Percentiles rank a stretch among this genome's conserved stretches.
phyloP scores from a whole-genome alignment of 2,113 vertebrate species.

The Mirza zaza region DNA sequence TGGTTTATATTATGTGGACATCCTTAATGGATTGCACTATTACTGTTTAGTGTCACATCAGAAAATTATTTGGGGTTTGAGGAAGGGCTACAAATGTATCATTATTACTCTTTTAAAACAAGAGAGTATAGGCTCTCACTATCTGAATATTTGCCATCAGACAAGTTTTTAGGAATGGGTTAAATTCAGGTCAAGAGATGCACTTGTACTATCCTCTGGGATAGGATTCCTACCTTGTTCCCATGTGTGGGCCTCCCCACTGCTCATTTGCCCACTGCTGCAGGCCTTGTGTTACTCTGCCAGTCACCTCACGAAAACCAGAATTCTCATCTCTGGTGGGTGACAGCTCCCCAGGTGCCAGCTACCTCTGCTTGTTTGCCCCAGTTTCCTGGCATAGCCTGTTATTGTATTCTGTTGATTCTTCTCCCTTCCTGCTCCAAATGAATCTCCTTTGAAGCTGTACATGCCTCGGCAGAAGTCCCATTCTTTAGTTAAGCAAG shows the following conservation, averaged over 20 bases:
- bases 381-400: background rate
- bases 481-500: constrained; percentile 38
- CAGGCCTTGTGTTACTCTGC: background rate
- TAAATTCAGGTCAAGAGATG: background rate
- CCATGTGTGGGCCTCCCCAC: background rate
- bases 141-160: background rate
- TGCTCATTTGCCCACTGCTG: background rate
- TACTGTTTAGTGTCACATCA: background rate
- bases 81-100: background rate
- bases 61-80: background rate
- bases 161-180: background rate
- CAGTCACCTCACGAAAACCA: background rate
- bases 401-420: background rate
- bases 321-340: background rate
- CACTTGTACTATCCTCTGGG: background rate
- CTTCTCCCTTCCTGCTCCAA: background rate
- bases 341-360: background rate
- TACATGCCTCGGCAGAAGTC: constrained; percentile 42
- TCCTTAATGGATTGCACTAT: background rate
- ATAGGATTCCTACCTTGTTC: background rate
- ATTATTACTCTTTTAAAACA: constrained; percentile 11
- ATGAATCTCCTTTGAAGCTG: constrained; percentile 37
- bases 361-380: background rate
- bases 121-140: background rate
- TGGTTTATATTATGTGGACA: constrained; percentile 9